These are phyloP conservation scores for Oriolus oriolus DNA, from an alignment of 2,113 vertebrate species.

Conservation along the genomic window DNA sequence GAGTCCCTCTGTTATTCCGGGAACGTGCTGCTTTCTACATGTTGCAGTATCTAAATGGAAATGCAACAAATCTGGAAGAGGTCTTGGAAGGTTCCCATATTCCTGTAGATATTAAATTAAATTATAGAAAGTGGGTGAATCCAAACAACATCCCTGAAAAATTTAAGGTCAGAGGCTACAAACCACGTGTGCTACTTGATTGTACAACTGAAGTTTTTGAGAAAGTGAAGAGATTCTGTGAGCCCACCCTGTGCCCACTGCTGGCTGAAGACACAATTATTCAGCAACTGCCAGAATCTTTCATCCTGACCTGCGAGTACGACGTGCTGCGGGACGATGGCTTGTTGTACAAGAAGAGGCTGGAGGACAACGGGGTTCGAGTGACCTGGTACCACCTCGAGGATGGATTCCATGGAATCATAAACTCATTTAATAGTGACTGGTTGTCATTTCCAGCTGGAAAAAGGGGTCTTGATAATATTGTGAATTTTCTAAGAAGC, in stretches of 20 bases:
- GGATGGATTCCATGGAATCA: constrained; percentile 80
- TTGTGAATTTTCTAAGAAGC: constrained; percentile 71
- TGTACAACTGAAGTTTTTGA: constrained; percentile 68
- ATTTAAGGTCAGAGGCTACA: constrained; percentile 67
- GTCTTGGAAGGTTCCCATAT: constrained; percentile 73
- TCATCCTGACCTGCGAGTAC: constrained; percentile 83
- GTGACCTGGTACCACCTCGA: constrained; percentile 79
- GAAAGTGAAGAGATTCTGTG: constrained; percentile 23
- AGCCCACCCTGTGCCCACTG: constrained; percentile 70
- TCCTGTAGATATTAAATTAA: constrained; percentile 65
- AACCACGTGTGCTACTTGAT: not conserved
- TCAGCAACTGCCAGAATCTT: constrained; percentile 68
- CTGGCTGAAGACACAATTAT: constrained; percentile 68
- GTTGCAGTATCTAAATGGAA: constrained; percentile 68
- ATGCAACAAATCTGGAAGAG: constrained; percentile 50
- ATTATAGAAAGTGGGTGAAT: constrained; percentile 75
- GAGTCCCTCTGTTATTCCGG: constrained; percentile 72
- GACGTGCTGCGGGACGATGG: constrained; percentile 81
- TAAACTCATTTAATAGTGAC: constrained; percentile 49
- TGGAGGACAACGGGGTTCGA: constrained; percentile 73
- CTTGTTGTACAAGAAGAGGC: constrained; percentile 79
- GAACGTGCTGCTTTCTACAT: constrained; percentile 60
- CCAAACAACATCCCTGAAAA: constrained; percentile 72
- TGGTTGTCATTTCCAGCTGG: constrained; percentile 70
- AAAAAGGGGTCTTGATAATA: constrained; percentile 51